A percentile compares a stretch with the other conserved stretches of the same genome.
Conservation (phyloP, 1,140 invertebrate genomes). For the Papilio polytes region DNA sequence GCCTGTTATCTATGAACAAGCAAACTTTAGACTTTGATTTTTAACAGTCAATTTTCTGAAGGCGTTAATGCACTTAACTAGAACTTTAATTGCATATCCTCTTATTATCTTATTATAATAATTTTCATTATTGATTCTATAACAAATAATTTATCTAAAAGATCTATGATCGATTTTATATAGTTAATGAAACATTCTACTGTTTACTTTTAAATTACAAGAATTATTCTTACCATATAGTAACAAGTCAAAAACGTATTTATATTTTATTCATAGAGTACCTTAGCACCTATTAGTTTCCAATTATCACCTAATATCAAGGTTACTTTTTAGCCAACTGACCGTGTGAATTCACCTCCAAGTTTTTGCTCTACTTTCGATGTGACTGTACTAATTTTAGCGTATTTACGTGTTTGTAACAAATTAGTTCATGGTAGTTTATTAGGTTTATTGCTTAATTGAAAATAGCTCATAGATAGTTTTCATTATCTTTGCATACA, state of each 20-base stretch:
- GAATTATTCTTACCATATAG: no score
- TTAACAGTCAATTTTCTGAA: background rate
- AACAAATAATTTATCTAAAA: no score
- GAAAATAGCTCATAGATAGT: background rate
- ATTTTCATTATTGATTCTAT: no score
- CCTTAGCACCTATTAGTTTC: constrained; percentile 21
- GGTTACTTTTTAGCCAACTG: constrained; percentile 51
- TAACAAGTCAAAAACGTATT: background rate
- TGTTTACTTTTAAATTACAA: no score
- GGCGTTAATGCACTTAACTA: no score
- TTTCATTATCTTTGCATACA: no score
- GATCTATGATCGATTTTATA: no score
- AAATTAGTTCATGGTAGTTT: constrained; percentile 16
- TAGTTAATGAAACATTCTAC: no score
- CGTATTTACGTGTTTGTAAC: constrained; percentile 34
- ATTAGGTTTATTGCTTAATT: constrained; percentile 25
- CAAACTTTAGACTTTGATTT: background rate
- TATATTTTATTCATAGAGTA: constrained; percentile 2
- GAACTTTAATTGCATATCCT: no score
- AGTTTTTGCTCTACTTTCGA: constrained; percentile 53
- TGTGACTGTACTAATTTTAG: constrained; percentile 53
- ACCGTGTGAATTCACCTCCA: constrained; percentile 55
- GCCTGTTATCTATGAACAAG: background rate
- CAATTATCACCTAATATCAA: constrained; percentile 49
- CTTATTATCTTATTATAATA: no score